Evolutionary conservation across 2,797 vertebrate genomes (phyloP).

Genomic region (Cirrhinus molitorella): DNA sequence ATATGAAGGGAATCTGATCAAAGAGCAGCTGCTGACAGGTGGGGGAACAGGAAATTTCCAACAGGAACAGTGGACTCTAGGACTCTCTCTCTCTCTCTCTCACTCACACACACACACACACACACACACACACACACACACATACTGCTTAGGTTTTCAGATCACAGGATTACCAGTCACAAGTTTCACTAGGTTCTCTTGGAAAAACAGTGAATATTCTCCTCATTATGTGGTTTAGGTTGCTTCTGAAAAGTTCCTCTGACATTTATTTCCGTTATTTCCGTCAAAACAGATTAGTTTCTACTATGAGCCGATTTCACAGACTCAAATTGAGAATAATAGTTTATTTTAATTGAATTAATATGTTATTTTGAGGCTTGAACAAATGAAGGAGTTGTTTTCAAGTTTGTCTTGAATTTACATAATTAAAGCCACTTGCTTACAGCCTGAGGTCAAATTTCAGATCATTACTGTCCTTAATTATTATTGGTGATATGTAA

Average conservation of each 20-base stretch:
- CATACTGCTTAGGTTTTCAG: constrained; percentile 27
- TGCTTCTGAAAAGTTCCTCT: not conserved
- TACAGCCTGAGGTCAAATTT: not conserved
- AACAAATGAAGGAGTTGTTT: not conserved
- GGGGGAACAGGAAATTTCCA: constrained; percentile 23
- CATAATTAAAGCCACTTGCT: not conserved
- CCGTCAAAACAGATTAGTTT: not conserved
- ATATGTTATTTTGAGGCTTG: not conserved
- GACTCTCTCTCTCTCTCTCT: not conserved
- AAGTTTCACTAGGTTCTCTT: constrained; percentile 66
- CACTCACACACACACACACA: not conserved
- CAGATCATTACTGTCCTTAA: not conserved
- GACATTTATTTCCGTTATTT: not conserved
- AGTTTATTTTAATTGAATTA: not conserved
- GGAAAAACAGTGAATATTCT: constrained; percentile 35
- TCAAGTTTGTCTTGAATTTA: not conserved
- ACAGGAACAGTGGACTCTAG: constrained; percentile 26
- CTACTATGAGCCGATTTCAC: not conserved
- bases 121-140: not conserved
- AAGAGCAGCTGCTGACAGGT: constrained; percentile 52
- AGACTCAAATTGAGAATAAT: not conserved
- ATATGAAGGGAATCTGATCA: constrained; percentile 28
- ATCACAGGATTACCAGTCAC: constrained; percentile 76
- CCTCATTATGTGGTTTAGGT: not conserved
- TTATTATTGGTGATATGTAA: not conserved